These are phyloP conservation scores for Apocrypta bakeri DNA, from an alignment of 1,140 invertebrate species.

Conservation along the genomic window DNA sequence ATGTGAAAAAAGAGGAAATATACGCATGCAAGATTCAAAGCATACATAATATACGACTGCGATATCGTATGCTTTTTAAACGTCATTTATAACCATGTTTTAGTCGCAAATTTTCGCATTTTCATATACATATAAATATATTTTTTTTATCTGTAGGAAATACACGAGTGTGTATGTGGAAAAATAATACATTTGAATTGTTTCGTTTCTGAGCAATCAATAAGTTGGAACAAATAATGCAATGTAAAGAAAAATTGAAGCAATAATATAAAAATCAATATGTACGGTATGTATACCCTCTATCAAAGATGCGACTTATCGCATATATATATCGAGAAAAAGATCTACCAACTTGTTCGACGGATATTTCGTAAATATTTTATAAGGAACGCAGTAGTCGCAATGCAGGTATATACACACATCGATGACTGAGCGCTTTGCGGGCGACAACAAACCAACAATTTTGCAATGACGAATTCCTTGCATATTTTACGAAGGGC, in stretches of 20 bases:
- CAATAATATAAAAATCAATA: neutral
- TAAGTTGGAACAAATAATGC: neutral
- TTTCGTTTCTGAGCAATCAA: too few species aligned
- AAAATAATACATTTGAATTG: neutral
- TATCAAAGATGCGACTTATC: neutral
- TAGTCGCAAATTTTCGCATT: too few species aligned
- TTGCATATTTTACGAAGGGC: conserved; percentile 64
- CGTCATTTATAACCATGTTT: too few species aligned
- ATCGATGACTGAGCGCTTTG: conserved; percentile 56
- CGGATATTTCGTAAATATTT: conserved; percentile 58
- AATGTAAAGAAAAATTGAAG: neutral
- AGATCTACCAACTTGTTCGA: conserved; percentile 1
- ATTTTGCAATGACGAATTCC: conserved; percentile 67
- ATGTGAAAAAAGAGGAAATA: conserved; percentile 6
- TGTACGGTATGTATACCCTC: neutral
- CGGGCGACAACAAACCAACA: conserved; percentile 52
- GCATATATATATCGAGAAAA: neutral
- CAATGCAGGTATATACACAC: conserved; percentile 30
- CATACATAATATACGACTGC: conserved; percentile 25
- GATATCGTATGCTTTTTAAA: too few species aligned
- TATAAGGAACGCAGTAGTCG: conserved; percentile 51
- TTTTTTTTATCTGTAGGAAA: too few species aligned
- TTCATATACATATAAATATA: too few species aligned
- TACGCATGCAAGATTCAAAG: conserved; percentile 13
- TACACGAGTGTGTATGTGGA: too few species aligned